Base-by-base conservation (phyloP, 2,888 invertebrate genomes). In the Andrena trimmerana region DNA sequence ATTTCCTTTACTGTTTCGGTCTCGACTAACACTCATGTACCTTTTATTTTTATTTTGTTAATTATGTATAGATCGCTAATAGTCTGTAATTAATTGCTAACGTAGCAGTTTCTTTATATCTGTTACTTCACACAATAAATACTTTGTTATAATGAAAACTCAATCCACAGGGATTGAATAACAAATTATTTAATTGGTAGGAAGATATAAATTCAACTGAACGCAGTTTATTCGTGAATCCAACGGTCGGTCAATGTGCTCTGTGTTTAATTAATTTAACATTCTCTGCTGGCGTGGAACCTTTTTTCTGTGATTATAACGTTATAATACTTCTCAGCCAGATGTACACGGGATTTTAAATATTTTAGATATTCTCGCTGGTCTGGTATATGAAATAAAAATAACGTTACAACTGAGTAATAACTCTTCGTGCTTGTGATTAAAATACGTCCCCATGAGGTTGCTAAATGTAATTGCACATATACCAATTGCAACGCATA, bases 391-490 rank as follows among this genome's bases (percentile, higher is more conserved):
- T n/a, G 20, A 36, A 78, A 75, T 57, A 6, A 63, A 75, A 74
- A 75, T 75, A 78, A 75, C 62, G 42, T 50, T 62, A 16, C 29
- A 33, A 27, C 63, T 2, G 54, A 33, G 50, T 33, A 27, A 20
- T 68, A 74, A 78, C 31, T 74, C 31, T 67, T 27, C 2, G 13
- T 42, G 50, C 16, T n/a, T 29, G 33, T 54, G 33, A 67, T 63
- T 57, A 31, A 78, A 75, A 48, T 63, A 33, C 48, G 27, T 50
- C 69, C 54, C 33, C 50, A 48, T 10, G 42, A n/a, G 57, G 16
- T 31, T 42, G 63, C 31, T 27, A 65, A 65, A 69, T 63, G 75
- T 63, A 57, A 75, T 68, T 75, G 68, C 27, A 20, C 48, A 57
- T 33, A 42, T 16, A 48, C 48, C 36, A n/a, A 70, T 42, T 60